Percentiles rank a stretch among this genome's conserved stretches.
Evolutionary conservation across 1,140 invertebrate species (phyloP).

Genomic region (Palaemon carinicauda): DNA sequence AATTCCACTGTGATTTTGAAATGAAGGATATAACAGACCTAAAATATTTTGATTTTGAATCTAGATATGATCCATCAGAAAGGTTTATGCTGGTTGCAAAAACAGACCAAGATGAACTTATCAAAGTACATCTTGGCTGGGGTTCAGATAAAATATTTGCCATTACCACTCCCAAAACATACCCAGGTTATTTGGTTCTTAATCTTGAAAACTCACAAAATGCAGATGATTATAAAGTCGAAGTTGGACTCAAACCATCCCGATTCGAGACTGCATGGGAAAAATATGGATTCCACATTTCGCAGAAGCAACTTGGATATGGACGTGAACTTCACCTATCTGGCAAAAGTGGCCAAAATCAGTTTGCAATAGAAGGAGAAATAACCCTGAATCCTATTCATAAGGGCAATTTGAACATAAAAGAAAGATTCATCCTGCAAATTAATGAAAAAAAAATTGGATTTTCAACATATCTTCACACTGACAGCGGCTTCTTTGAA

Average conservation of each 20-base stretch:
- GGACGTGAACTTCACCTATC: neutral
- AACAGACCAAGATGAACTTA: neutral
- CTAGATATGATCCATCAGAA: neutral
- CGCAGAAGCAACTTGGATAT: neutral
- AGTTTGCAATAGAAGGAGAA: neutral
- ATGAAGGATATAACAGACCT: neutral
- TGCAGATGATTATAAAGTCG: neutral
- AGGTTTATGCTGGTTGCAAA: neutral
- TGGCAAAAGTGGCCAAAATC: neutral
- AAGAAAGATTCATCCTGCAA: neutral
- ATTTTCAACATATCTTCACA: neutral
- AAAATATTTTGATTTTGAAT: neutral
- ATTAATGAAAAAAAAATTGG: constrained; percentile 27
- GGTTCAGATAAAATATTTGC: constrained; percentile 12
- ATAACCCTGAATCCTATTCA: neutral
- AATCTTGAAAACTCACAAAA: neutral
- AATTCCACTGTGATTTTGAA: neutral
- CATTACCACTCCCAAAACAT: neutral
- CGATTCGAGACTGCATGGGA: neutral
- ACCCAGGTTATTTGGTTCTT: constrained; percentile 6
- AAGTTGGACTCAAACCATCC: neutral
- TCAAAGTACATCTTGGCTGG: neutral
- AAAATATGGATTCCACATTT: neutral
- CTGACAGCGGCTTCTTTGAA: neutral
- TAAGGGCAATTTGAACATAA: neutral